A percentile compares a stretch with the other conserved stretches of the same genome.
Evolutionary conservation across 2,797 vertebrate genomes (phyloP).

Genomic region (Balearica regulorum): DNA sequence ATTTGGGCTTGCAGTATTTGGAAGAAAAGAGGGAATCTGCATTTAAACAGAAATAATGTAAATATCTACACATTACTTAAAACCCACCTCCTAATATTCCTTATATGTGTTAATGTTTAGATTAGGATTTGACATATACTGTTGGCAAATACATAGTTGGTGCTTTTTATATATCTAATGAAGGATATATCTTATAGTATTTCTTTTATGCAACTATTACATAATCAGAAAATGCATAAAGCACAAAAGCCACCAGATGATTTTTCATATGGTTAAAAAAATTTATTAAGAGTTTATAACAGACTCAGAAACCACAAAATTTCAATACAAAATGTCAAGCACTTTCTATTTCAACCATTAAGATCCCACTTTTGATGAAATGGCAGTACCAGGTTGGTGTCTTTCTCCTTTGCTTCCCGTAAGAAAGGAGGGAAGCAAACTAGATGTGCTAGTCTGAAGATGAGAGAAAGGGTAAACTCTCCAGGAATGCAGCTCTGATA

Average conservation of each 20-base stretch:
- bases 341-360: not conserved
- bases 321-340: not conserved
- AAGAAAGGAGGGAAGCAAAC: not conserved
- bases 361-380: not conserved
- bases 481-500: not conserved
- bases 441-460: no score
- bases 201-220: not conserved
- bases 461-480: not conserved
- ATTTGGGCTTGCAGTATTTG: not conserved
- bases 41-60: not conserved
- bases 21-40: not conserved
- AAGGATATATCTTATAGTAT: not conserved
- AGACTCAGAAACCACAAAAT: not conserved
- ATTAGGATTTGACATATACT: not conserved
- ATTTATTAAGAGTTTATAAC: conserved; percentile 19
- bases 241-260: not conserved
- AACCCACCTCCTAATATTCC: not conserved
- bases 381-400: not conserved
- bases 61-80: not conserved
- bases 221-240: not conserved
- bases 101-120: not conserved
- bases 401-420: not conserved
- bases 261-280: not conserved
- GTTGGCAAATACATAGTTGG: not conserved
- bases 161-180: not conserved